Base-by-base conservation (phyloP, 2,888 invertebrate species). In the Opisthograptis luteolata region DNA sequence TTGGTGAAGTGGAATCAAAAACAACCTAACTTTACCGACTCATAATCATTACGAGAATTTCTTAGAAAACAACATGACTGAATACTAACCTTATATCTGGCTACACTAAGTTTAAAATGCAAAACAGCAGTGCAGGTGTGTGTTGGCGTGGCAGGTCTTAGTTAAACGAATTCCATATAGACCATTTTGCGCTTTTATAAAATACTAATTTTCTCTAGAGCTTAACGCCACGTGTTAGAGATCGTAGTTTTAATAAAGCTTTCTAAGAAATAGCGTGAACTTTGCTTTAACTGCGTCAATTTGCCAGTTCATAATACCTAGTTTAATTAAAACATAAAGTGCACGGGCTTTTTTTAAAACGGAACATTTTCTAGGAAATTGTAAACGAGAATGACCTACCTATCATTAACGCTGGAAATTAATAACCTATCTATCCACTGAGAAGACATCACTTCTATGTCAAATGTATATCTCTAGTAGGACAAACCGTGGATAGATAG, bases 291-390 rank as follows among this genome's bases (percentile, higher is more conserved):
- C 43, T 34, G 34, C 34, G 13, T 25, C n/a, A 9, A 1, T 22
- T 13, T 5, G 9, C 28, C 19, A 19, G 13, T 13, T 31, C 7
- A 5, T 19, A 17, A n/a, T 31, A 43, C 17, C n/a, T 27, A 37
- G 36, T 37, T 45, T 37, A 30, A 45, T 45, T 45, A 37, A 44
- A 45, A 30, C 20, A 10, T 34, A 13, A n/a, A 32, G 22, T 19
- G n/a, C 14, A 30, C 8, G 20, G 12, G n/a, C n/a, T n/a, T n/a
- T n/a, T n/a, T n/a, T n/a, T n/a, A n/a, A n/a, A n/a, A n/a, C n/a
- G 19, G 7, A 39, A 6, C 28, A n/a, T 19, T 39, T 13, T 5
- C 13, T 13, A 8, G 10, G 13, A 40, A 17, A 9, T 30, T 30
- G n/a, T 20, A 13, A 28, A 7, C 13, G 9, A 9, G 12, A 27